These are phyloP conservation scores for Eidolon dupreanum DNA, from an alignment of 2,797 vertebrate genomes.

Conservation along the genomic window DNA sequence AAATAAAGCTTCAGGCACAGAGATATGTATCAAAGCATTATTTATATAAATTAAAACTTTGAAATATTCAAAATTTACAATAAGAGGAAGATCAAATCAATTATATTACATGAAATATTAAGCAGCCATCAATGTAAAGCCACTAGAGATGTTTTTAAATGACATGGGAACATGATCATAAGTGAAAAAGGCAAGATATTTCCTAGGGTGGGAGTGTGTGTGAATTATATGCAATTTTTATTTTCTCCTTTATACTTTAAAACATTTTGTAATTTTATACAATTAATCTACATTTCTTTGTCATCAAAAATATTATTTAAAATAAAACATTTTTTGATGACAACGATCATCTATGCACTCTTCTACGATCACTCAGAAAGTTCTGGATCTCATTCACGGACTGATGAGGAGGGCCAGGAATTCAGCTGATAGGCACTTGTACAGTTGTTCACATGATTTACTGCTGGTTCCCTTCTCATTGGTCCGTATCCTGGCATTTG, in stretches of 20 bases:
- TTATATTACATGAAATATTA: not conserved
- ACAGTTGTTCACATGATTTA: fast-evolving
- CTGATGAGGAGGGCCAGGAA: not conserved
- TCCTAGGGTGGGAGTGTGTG: not conserved
- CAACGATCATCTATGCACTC: not conserved
- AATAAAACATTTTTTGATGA: not conserved
- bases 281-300: not conserved
- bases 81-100: not conserved
- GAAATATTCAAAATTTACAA: not conserved
- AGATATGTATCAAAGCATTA: not conserved
- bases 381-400: not conserved
- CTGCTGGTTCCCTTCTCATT: not conserved
- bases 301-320: not conserved
- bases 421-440: not conserved
- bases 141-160: not conserved
- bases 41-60: not conserved
- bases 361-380: not conserved
- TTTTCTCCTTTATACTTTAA: not conserved
- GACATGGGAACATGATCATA: not conserved
- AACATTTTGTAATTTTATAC: not conserved
- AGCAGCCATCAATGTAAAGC: not conserved
- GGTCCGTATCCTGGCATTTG: not conserved
- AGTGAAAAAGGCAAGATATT: not conserved
- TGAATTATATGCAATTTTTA: not conserved
- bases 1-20: not conserved